Conservation (phyloP, 2,888 invertebrate species). For the Smittia sp. region DNA sequence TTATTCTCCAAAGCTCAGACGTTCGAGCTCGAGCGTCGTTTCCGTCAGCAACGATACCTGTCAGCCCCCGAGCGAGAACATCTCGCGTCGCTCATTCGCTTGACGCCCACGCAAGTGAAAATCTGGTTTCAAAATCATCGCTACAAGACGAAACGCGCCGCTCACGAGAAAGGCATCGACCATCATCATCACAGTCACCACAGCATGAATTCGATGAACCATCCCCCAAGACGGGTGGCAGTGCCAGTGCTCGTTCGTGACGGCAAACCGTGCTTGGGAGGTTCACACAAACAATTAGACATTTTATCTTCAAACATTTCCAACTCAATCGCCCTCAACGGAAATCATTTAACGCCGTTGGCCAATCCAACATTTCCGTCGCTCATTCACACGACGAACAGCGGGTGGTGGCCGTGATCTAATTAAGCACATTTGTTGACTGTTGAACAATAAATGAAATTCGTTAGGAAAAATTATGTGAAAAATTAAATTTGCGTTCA, state of each 20-base stretch:
- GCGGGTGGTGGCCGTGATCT: slow-evolving; percentile 26
- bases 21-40: slow-evolving; percentile 90
- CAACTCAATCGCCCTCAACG: slow-evolving; percentile 9
- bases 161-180: slow-evolving; percentile 84
- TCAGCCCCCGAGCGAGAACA: slow-evolving; percentile 98
- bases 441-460: too few relatives aligned
- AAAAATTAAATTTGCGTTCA: too few relatives aligned
- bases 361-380: slow-evolving; percentile 27
- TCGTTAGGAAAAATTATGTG: too few relatives aligned
- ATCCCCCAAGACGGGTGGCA: slow-evolving; percentile 83
- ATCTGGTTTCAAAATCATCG: slow-evolving; percentile 99
- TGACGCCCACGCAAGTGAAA: slow-evolving; percentile 97
- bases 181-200: slow-evolving; percentile 55
- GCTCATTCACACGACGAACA: slow-evolving; percentile 18
- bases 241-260: slow-evolving; percentile 93
- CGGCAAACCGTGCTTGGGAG: slow-evolving; percentile 74
- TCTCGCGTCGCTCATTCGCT: slow-evolving; percentile 86
- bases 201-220: slow-evolving; percentile 42
- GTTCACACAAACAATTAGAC: slow-evolving; percentile 49
- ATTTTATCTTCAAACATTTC: slow-evolving; percentile 25
- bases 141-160: slow-evolving; percentile 98
- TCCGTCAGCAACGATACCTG: slow-evolving; percentile 92
- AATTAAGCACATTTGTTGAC: not conserved
- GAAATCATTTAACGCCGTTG: slow-evolving; percentile 24
- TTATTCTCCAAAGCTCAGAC: slow-evolving; percentile 97